These are phyloP conservation scores for Notiomystis cincta DNA, from an alignment of 2,113 vertebrate genomes.

Conservation along the genomic window DNA sequence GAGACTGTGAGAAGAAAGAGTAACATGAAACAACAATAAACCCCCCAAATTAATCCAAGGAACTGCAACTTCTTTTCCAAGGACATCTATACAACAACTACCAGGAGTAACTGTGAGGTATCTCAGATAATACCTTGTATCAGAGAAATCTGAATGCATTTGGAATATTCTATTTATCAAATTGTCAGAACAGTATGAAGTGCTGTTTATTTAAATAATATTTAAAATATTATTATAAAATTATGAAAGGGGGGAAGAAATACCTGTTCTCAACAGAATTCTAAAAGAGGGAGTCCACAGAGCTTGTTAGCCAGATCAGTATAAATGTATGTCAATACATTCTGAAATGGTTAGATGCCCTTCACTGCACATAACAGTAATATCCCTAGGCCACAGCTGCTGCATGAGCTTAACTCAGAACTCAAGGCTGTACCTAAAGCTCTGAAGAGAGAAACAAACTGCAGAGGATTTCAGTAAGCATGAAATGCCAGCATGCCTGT, in stretches of 20 bases:
- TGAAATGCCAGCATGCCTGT: constrained; percentile 27
- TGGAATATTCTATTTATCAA: neutral
- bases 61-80: neutral
- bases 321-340: neutral
- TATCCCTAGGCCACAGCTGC: neutral
- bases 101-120: neutral
- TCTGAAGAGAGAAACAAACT: neutral
- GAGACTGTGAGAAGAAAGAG: neutral
- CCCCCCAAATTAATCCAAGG: neutral
- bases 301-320: neutral
- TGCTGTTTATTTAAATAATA: too few species aligned
- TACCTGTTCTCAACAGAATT: neutral
- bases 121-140: neutral
- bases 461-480: constrained; percentile 3
- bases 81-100: neutral
- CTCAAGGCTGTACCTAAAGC: neutral
- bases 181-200: neutral
- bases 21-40: neutral
- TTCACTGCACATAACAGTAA: neutral
- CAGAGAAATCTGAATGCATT: neutral
- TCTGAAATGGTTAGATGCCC: neutral
- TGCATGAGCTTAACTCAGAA: neutral
- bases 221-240: neutral
- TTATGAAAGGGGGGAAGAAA: neutral
- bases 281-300: neutral